These are phyloP conservation scores for Tichodroma muraria DNA, from an alignment of 2,113 vertebrate genomes.

Conservation along the genomic window DNA sequence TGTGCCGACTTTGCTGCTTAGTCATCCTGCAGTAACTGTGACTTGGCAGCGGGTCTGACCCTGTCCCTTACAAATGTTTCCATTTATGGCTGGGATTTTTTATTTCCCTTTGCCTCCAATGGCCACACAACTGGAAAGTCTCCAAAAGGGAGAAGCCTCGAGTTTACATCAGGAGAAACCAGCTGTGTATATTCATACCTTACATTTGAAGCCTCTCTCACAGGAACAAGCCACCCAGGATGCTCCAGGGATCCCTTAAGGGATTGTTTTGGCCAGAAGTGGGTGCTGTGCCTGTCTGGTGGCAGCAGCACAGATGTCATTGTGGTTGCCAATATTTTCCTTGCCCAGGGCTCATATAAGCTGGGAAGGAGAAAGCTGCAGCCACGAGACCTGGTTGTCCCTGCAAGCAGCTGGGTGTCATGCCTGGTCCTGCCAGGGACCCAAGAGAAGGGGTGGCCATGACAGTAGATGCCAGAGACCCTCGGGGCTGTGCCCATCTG, in stretches of 20 bases:
- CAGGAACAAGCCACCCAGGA: not conserved
- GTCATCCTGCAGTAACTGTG: not conserved
- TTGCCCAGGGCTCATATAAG: not conserved
- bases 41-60: slow-evolving; percentile 8
- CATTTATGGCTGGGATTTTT: slow-evolving; percentile 64
- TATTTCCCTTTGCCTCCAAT: not conserved
- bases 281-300: not conserved
- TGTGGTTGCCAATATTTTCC: not conserved
- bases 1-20: not conserved
- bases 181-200: not conserved
- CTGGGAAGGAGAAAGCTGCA: not conserved
- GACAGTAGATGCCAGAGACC: not conserved
- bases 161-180: not conserved
- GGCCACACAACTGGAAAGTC: slow-evolving; percentile 1
- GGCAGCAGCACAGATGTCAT: not conserved
- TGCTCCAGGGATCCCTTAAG: not conserved
- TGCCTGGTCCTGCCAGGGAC: not conserved
- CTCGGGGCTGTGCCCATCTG: not conserved
- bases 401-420: not conserved
- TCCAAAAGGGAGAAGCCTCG: not conserved
- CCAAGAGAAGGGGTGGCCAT: accelerated
- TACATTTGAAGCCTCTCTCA: not conserved
- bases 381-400: not conserved
- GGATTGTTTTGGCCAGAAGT: not conserved
- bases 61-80: not conserved